A percentile compares a stretch with the other conserved stretches of the same genome.
These are phyloP conservation scores for Gryllus longicercus DNA, from an alignment of 2,888 invertebrate species.

Conservation along the genomic window DNA sequence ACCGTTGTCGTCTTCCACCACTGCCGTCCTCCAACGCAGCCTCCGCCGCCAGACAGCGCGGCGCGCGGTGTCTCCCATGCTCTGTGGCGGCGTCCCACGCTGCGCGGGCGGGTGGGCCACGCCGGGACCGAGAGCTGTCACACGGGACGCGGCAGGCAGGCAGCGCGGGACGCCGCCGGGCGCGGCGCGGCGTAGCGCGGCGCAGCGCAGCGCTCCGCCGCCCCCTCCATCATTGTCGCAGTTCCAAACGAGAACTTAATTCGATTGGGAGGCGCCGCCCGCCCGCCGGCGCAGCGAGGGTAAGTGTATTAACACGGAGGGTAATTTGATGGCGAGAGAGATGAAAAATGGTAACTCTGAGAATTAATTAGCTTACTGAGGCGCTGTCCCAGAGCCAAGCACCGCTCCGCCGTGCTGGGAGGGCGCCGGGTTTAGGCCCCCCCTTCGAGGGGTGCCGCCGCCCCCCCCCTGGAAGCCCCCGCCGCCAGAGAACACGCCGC, in stretches of 20 bases:
- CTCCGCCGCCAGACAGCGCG: too few relatives aligned
- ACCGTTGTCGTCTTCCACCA: too few relatives aligned
- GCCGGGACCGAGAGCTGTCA: too few relatives aligned
- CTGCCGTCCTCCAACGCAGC: too few relatives aligned
- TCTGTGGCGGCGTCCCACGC: too few relatives aligned
- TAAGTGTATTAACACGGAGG: constrained; percentile 30
- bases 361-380: constrained; percentile 31
- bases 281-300: not conserved
- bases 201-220: not conserved
- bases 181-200: not conserved
- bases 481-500: too few relatives aligned
- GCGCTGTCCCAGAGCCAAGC: not conserved
- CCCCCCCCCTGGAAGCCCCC: too few relatives aligned
- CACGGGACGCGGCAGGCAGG: not conserved
- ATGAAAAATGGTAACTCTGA: constrained; percentile 28
- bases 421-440: too few relatives aligned
- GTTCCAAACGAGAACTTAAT: constrained; percentile 30
- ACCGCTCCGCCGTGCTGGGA: too few relatives aligned
- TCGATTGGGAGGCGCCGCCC: constrained; percentile 25
- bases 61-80: too few relatives aligned
- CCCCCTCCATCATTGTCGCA: constrained; percentile 30
- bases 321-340: constrained; percentile 29
- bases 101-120: too few relatives aligned
- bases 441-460: too few relatives aligned
- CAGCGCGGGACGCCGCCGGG: not conserved